phyloP scores from a whole-genome alignment of 2,888 invertebrate species.

The Belgica antarctica region DNA sequence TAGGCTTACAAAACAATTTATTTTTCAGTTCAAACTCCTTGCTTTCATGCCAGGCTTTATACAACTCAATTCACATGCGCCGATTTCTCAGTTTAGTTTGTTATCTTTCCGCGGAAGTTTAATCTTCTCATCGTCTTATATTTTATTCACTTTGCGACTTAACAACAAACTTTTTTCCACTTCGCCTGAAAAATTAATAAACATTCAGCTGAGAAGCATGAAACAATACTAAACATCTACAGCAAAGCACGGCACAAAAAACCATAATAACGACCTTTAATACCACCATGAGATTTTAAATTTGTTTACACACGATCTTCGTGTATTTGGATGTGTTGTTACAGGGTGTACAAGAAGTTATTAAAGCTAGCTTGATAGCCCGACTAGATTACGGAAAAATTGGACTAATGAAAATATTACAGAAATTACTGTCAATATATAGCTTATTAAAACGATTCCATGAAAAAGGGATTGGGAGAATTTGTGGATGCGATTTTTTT shows the following conservation, averaged over 20 bases:
- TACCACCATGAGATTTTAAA: not conserved
- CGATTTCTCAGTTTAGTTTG: not conserved
- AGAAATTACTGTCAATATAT: no score
- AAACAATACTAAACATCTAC: constrained; percentile 11
- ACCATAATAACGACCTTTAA: not conserved
- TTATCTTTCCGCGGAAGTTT: not conserved
- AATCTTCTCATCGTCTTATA: constrained; percentile 9
- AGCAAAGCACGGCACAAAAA: not conserved
- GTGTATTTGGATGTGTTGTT: not conserved
- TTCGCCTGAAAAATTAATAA: no score
- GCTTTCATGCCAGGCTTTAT: not conserved
- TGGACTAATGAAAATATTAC: no score
- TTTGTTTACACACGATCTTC: constrained; percentile 7
- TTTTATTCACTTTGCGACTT: not conserved
- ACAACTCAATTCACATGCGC: not conserved
- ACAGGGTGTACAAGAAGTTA: not conserved
- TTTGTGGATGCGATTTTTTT: no score
- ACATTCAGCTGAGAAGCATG: not conserved
- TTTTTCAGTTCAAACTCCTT: not conserved
- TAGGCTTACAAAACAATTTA: not conserved
- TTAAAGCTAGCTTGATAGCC: not conserved
- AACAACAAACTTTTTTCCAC: not conserved
- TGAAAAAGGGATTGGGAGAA: no score
- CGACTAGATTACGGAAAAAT: no score
- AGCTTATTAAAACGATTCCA: no score